A percentile compares a stretch with the other conserved stretches of the same genome.
Conservation (phyloP, 2,797 vertebrate genomes). For the Dicrostonyx torquatus region DNA sequence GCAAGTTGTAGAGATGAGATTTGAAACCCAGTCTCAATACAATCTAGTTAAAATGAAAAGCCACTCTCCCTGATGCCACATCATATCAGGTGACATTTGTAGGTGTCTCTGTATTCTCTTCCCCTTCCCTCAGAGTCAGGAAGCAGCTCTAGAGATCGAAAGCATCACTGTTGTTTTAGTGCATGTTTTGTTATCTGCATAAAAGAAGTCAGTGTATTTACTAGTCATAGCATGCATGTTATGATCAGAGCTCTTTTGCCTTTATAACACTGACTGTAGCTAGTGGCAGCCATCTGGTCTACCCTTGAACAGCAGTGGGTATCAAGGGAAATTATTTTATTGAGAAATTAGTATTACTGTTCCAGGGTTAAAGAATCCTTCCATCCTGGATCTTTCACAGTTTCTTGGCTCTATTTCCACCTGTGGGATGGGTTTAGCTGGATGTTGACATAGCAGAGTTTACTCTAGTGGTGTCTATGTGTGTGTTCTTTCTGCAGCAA, state of each 20-base stretch:
- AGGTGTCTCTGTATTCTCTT: background rate
- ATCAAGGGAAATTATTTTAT: background rate
- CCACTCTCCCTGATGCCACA: accelerated
- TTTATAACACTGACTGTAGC: background rate
- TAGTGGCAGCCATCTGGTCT: background rate
- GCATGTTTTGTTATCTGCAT: background rate
- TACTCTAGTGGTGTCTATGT: background rate
- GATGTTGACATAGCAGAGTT: conserved; percentile 1
- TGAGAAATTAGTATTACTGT: background rate
- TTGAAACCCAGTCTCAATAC: background rate
- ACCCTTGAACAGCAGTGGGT: background rate
- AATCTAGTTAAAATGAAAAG: background rate
- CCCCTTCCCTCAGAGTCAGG: accelerated
- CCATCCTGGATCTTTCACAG: background rate
- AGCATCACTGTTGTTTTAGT: background rate
- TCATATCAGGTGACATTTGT: background rate
- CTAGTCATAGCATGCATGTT: background rate
- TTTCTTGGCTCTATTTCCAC: background rate
- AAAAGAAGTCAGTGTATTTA: background rate
- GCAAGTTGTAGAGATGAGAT: background rate
- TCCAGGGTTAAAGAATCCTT: background rate
- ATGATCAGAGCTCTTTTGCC: background rate
- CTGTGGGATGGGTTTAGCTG: background rate
- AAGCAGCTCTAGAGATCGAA: background rate
- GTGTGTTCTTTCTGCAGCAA: background rate